Conservation (phyloP, 2,888 invertebrate genomes). For the Theristus sp. region DNA sequence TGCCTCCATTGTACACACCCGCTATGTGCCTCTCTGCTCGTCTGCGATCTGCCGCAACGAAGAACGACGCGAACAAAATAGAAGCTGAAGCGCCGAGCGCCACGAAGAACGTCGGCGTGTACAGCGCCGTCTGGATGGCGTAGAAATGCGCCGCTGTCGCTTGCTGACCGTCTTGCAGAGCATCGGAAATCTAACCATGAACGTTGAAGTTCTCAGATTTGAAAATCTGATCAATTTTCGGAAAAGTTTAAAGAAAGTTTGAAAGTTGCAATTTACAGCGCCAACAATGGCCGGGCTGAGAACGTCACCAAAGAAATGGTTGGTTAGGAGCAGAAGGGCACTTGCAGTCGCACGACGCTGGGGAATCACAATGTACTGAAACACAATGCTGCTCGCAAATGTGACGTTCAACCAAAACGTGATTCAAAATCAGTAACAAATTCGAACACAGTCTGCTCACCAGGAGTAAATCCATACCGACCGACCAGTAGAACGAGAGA, state of each 20-base stretch:
- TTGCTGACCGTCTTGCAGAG: constrained; percentile 6
- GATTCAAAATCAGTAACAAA: no score
- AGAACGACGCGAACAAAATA: constrained; percentile 29
- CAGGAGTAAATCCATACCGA: constrained; percentile 82
- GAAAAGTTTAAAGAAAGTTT: no score
- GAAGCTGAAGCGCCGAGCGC: constrained; percentile 30
- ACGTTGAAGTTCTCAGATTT: no score
- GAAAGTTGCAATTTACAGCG: constrained; percentile 10
- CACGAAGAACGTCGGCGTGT: constrained; percentile 28
- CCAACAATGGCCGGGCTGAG: constrained; percentile 33
- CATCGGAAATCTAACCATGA: constrained; percentile 18
- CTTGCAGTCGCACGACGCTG: constrained; percentile 36
- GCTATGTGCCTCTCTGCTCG: neutral
- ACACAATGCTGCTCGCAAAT: constrained; percentile 53
- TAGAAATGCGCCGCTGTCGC: neutral
- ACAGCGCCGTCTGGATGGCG: constrained; percentile 26
- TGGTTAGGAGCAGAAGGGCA: constrained; percentile 31
- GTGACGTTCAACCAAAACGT: no score
- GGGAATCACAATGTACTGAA: constrained; percentile 44
- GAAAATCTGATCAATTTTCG: neutral
- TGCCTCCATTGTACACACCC: neutral
- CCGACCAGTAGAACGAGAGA: constrained; percentile 85
- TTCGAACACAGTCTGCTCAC: constrained; percentile 18
- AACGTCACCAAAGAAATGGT: constrained; percentile 34
- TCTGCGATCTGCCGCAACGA: constrained; percentile 21